Conservation (phyloP, 37 sponge, comb jelly and placozoan species). For the Ephydatia muelleri region DNA sequence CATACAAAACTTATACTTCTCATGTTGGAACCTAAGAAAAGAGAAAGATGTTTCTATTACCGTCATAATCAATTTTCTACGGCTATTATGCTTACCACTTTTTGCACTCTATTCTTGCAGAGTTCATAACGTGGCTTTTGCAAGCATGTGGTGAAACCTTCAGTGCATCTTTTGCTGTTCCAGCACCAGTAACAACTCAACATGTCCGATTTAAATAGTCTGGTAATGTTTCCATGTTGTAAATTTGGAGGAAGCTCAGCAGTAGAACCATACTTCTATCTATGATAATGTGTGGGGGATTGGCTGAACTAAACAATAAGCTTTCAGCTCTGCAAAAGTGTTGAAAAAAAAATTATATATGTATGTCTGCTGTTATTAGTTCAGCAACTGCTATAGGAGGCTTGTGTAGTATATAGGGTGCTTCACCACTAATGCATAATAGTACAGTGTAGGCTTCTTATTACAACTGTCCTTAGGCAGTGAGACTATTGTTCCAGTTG, state of each 20-base stretch:
- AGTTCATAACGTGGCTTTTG: conserved; percentile 8
- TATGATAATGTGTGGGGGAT: neutral
- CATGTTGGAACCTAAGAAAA: neutral
- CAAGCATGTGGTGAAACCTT: neutral
- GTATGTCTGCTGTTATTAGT: conserved; percentile 2
- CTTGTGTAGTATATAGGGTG: neutral
- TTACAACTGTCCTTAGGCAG: neutral
- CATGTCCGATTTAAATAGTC: conserved; percentile 8
- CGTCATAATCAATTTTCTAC: neutral
- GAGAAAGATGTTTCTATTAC: neutral
- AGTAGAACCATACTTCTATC: conserved; percentile 17
- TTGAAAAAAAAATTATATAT: neutral
- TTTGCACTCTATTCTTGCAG: neutral
- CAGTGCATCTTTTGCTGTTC: too few species aligned
- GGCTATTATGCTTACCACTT: neutral
- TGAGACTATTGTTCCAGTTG: neutral
- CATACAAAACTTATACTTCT: conserved; percentile 11
- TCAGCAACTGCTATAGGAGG: conserved; percentile 7
- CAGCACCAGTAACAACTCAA: conserved; percentile 9
- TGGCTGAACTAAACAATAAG: neutral
- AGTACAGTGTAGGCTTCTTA: neutral
- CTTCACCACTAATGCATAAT: neutral
- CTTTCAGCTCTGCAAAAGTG: neutral
- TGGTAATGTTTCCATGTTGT: neutral
- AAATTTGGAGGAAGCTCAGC: conserved; percentile 1